Percentiles rank a stretch among this genome's conserved stretches.
Conservation (phyloP, 2,113 vertebrate species). For the Tinamus guttatus region DNA sequence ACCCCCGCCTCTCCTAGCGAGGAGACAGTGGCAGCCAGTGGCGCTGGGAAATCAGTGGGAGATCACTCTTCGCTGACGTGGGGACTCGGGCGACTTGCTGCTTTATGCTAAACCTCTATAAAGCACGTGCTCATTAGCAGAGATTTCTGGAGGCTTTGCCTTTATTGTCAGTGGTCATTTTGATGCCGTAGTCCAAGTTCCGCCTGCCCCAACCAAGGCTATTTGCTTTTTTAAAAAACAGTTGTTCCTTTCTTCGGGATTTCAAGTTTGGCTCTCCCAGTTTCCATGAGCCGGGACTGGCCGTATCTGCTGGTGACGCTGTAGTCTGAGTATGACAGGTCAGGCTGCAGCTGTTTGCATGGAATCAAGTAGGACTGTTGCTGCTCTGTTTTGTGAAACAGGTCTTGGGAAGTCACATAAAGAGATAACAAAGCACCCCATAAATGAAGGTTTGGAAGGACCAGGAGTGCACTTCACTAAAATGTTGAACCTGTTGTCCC, state of each 20-base stretch:
- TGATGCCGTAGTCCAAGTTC: neutral
- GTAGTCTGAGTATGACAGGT: too few relatives aligned
- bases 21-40: neutral
- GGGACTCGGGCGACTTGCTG: neutral
- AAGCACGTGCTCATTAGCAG: neutral
- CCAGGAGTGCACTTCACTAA: neutral
- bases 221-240: neutral
- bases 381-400: neutral
- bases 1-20: neutral
- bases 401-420: neutral
- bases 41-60: neutral
- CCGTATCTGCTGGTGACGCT: accelerated
- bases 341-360: neutral
- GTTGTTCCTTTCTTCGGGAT: neutral
- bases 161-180: neutral
- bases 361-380: neutral
- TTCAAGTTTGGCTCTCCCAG: neutral
- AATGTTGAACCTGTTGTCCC: neutral
- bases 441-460: neutral
- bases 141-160: neutral
- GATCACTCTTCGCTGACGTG: neutral
- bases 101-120: neutral
- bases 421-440: neutral
- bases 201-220: neutral
- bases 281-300: neutral